Evolutionary conservation across 2,113 vertebrate genomes (phyloP).

Genomic region (Stictonetta naevosa): DNA sequence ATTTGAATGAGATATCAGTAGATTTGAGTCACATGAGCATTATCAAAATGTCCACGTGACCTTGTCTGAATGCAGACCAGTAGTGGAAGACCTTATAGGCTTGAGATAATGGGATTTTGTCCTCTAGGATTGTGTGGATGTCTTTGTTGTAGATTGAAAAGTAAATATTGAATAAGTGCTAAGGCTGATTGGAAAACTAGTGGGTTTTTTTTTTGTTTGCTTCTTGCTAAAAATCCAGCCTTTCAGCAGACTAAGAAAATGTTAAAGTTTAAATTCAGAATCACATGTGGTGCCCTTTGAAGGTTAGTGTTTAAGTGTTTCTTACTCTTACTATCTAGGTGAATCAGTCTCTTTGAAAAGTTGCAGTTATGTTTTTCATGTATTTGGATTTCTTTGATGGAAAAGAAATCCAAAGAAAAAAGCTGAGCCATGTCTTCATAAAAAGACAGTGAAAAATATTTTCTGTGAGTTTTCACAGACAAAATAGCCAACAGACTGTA

Average conservation of each 20-base stretch:
- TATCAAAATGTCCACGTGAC: not conserved
- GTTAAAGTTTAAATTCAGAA: not conserved
- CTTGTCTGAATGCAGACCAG: not conserved
- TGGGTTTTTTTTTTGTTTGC: not conserved
- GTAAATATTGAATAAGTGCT: not conserved
- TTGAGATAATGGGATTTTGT: not conserved
- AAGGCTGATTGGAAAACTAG: not conserved
- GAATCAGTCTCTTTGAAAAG: not conserved
- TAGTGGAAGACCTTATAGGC: not conserved
- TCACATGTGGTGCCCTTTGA: not conserved
- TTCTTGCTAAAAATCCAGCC: not conserved
- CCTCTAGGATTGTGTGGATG: not conserved
- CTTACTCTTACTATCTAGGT: not conserved
- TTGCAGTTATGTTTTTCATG: not conserved
- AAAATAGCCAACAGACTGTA: not conserved
- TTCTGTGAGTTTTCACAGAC: not conserved
- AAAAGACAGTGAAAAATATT: not conserved
- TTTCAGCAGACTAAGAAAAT: not conserved
- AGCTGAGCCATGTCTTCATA: not conserved
- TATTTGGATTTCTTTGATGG: not conserved
- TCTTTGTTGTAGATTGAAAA: not conserved
- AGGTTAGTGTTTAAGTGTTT: not conserved
- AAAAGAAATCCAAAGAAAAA: constrained; percentile 30
- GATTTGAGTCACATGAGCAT: not conserved
- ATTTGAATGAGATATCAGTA: not conserved